A percentile compares a stretch with the other conserved stretches of the same genome.
Conservation (phyloP, 2,113 vertebrate species). For the Ariopsis seemanni region DNA sequence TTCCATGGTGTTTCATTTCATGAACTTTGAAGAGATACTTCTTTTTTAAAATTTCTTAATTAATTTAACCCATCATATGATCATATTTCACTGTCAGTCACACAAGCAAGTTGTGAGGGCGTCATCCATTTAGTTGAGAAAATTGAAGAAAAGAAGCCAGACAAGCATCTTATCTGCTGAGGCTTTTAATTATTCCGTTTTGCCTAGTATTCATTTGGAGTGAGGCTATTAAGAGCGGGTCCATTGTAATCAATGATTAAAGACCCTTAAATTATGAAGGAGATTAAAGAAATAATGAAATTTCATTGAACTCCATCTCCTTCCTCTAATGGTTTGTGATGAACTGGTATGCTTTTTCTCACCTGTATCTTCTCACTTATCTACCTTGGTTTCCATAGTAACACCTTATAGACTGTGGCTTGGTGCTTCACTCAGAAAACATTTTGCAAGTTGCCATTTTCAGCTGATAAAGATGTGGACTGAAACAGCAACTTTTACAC, state of each 20-base stretch:
- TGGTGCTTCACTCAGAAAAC: conserved; percentile 24
- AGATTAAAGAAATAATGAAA: conserved; percentile 73
- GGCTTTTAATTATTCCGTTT: conserved; percentile 76
- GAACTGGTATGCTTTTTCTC: conserved; percentile 33
- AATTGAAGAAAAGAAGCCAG: conserved; percentile 46
- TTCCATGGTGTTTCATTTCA: background rate
- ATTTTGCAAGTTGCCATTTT: conserved; percentile 27
- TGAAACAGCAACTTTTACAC: background rate
- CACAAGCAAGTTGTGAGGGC: conserved; percentile 43
- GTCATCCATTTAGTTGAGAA: conserved; percentile 59
- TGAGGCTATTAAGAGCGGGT: conserved; percentile 70
- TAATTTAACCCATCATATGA: conserved; percentile 41
- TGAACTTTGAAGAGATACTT: background rate
- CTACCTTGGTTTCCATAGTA: conserved; percentile 50
- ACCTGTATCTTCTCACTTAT: conserved; percentile 39
- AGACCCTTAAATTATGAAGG: conserved; percentile 67
- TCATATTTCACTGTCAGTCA: conserved; percentile 45
- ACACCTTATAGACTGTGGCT: conserved; percentile 39
- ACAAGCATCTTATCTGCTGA: conserved; percentile 72
- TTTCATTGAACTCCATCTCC: conserved; percentile 58
- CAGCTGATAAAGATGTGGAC: conserved; percentile 5
- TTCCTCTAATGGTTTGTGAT: conserved; percentile 49
- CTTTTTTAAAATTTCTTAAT: conserved; percentile 33
- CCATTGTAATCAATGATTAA: conserved; percentile 71
- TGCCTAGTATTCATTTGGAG: conserved; percentile 62